phyloP scores from a whole-genome alignment of 2,797 vertebrate species.

The Sebastes steindachneri region DNA sequence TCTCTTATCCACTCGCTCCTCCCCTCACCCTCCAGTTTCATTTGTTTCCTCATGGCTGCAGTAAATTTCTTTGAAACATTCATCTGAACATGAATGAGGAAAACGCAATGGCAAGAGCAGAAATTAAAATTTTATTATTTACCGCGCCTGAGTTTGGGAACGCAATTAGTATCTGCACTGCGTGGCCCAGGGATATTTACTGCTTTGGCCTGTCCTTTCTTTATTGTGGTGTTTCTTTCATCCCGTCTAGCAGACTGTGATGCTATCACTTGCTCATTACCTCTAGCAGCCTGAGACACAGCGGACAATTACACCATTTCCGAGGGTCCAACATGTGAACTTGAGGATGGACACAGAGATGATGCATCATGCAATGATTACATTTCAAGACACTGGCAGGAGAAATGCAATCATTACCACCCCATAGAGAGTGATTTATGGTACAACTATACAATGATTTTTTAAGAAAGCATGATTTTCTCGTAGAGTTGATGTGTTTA shows the following conservation, averaged over 20 bases:
- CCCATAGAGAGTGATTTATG: conserved; percentile 89
- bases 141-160: conserved; percentile 87
- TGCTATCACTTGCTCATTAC: conserved; percentile 86
- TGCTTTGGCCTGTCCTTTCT: conserved; percentile 70
- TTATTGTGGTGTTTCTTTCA: conserved; percentile 87
- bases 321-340: conserved; percentile 89
- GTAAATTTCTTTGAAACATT: conserved; percentile 91
- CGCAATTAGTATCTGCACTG: conserved; percentile 94
- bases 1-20: not conserved
- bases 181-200: conserved; percentile 88
- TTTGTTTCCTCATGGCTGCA: conserved; percentile 70
- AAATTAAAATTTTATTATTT: conserved; percentile 99
- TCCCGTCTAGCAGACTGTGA: conserved; percentile 78
- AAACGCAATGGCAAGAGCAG: conserved; percentile 83
- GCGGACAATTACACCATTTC: conserved; percentile 88
- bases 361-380: conserved; percentile 71
- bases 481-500: not conserved
- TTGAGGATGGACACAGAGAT: conserved; percentile 86
- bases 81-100: conserved; percentile 84
- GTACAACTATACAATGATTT: conserved; percentile 81
- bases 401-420: conserved; percentile 89
- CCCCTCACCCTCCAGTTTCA: conserved; percentile 45
- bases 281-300: conserved; percentile 88
- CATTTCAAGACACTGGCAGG: conserved; percentile 33
- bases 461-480: not conserved